Evolutionary conservation across 2,888 invertebrate genomes (phyloP).

Genomic region (Anthophora plumipes): DNA sequence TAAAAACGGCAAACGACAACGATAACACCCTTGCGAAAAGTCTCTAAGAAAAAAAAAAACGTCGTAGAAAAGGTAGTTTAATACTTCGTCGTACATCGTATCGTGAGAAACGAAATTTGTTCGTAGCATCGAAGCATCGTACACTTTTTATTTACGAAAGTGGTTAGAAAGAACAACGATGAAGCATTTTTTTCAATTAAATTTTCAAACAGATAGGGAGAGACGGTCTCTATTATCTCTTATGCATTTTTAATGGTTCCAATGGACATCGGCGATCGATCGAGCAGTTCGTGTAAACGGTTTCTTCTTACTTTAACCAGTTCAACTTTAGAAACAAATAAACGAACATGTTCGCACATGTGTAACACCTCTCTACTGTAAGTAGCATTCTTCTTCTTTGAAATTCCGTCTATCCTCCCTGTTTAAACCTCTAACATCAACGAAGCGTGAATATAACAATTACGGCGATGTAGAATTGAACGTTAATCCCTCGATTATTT

Average conservation of each 20-base stretch:
- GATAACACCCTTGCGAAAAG: background rate
- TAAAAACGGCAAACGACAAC: background rate
- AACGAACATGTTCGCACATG: background rate
- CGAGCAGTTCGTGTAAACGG: background rate
- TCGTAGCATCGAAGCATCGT: background rate
- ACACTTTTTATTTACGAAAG: background rate
- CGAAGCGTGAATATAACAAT: too few relatives aligned
- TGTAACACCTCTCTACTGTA: background rate
- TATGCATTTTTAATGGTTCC: conserved; percentile 23
- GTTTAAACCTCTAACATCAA: too few relatives aligned
- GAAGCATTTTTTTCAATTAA: conserved; percentile 17
- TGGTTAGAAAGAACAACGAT: background rate
- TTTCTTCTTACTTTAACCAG: background rate
- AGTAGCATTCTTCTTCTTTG: too few relatives aligned
- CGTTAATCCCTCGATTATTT: too few relatives aligned
- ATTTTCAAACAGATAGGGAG: background rate
- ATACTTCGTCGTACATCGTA: background rate
- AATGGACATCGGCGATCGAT: background rate
- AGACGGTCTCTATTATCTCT: conserved; percentile 4
- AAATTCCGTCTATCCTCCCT: too few relatives aligned
- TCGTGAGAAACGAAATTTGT: background rate
- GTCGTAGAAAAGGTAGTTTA: background rate
- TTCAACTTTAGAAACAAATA: background rate
- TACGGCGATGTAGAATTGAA: too few relatives aligned
- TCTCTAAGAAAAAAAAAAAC: background rate